A percentile compares a stretch with the other conserved stretches of the same genome.
phyloP scores from a whole-genome alignment of 2,113 vertebrate species.

The Epinephelus lanceolatus region DNA sequence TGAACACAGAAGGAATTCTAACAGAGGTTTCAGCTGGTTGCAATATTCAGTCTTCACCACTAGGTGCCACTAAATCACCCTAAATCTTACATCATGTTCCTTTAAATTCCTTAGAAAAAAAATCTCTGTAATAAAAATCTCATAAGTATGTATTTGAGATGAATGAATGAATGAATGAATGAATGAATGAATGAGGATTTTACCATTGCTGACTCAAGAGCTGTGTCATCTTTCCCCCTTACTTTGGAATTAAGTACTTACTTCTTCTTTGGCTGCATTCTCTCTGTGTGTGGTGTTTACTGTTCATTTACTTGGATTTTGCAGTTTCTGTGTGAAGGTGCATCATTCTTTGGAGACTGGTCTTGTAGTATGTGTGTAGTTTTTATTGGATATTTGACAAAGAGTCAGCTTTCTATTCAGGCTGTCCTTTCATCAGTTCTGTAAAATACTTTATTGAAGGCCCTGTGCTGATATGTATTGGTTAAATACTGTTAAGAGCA shows the following conservation, averaged over 20 bases:
- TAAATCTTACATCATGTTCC: no score
- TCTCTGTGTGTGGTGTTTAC: background rate
- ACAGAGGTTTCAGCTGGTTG: no score
- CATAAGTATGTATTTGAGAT: background rate
- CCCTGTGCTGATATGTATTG: background rate
- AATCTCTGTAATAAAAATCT: background rate
- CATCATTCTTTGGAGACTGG: background rate
- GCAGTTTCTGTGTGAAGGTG: background rate
- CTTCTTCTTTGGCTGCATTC: background rate
- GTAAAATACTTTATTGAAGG: background rate
- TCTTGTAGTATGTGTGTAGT: background rate
- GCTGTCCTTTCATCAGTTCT: background rate
- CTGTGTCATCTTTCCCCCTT: background rate
- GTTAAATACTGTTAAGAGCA: background rate
- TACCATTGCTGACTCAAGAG: no score
- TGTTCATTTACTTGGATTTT: background rate
- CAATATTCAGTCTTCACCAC: no score
- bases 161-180: background rate
- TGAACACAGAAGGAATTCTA: no score
- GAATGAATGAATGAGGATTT: background rate
- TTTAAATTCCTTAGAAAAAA: background rate
- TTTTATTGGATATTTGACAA: background rate
- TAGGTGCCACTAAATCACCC: no score
- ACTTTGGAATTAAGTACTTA: background rate
- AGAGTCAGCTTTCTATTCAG: background rate